A percentile compares a stretch with the other conserved stretches of the same genome.
phyloP scores from a whole-genome alignment of 2,888 invertebrate species.

The Parochlus steinenii region DNA sequence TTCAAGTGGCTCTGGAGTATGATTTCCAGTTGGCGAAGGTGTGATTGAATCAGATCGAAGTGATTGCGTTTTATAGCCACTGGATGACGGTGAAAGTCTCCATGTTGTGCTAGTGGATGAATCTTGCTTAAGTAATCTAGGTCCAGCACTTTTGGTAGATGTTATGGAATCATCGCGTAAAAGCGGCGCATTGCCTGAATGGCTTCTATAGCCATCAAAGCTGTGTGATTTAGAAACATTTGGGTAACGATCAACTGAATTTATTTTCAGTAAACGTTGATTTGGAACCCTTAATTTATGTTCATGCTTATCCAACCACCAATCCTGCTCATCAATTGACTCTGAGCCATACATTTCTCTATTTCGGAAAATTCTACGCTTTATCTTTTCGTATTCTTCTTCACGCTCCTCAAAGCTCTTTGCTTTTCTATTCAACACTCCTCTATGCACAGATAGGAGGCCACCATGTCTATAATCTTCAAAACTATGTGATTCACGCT shows the following conservation, averaged over 20 bases:
- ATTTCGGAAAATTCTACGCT: slow-evolving; percentile 65
- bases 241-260: slow-evolving; percentile 21
- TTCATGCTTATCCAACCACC: slow-evolving; percentile 10
- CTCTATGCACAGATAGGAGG: slow-evolving; percentile 42
- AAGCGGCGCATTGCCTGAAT: slow-evolving; percentile 22
- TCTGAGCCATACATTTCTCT: slow-evolving; percentile 6
- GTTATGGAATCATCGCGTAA: slow-evolving; percentile 46
- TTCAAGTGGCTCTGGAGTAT: slow-evolving; percentile 26
- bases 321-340: slow-evolving; percentile 10
- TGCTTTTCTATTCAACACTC: slow-evolving; percentile 48
- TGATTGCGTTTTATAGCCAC: slow-evolving; percentile 30
- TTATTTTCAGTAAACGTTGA: slow-evolving; percentile 28
- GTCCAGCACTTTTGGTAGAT: slow-evolving; percentile 43
- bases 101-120: slow-evolving; percentile 26
- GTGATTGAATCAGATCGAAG: slow-evolving; percentile 54
- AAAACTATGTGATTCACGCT: slow-evolving; percentile 64
- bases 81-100: slow-evolving; percentile 31
- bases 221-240: slow-evolving; percentile 71
- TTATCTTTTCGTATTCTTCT: slow-evolving; percentile 71
- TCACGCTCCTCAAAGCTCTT: slow-evolving; percentile 86
- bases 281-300: slow-evolving; percentile 15
- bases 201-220: slow-evolving; percentile 63
- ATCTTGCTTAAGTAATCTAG: slow-evolving; percentile 52
- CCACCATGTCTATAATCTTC: slow-evolving; percentile 45
- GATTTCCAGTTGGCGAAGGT: slow-evolving; percentile 48